Conservation (phyloP, 2,888 invertebrate genomes). For the Conus canariensis region DNA sequence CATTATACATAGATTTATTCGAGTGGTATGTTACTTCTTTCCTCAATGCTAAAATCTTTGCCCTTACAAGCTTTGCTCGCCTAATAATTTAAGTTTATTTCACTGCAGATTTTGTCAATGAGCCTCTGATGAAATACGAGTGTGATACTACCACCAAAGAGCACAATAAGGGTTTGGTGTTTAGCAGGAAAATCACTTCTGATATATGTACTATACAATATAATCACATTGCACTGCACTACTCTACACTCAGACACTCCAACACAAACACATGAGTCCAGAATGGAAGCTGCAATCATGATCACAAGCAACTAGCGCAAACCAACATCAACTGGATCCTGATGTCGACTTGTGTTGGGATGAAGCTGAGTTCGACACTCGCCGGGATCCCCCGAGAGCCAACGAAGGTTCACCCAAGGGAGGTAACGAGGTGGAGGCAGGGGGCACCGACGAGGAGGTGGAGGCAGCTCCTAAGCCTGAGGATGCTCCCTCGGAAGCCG, state of each 20-base stretch:
- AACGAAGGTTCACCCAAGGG: no score
- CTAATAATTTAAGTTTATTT: no score
- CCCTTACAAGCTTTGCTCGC: no score
- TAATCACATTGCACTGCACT: not conserved
- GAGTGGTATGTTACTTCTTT: no score
- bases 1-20: no score
- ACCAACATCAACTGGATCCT: slow-evolving; percentile 29
- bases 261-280: slow-evolving; percentile 6
- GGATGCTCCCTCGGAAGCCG: slow-evolving; percentile 26
- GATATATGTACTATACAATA: not conserved
- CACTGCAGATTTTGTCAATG: no score
- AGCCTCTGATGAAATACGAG: no score
- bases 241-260: not conserved
- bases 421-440: not conserved
- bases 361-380: not conserved
- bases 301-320: not conserved
- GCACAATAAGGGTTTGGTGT: no score
- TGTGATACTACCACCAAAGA: no score
- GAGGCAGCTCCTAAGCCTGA: not conserved
- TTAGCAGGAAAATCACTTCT: no score
- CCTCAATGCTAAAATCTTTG: no score
- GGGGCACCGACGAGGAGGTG: slow-evolving; percentile 12
- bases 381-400: not conserved
- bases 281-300: no score
- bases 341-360: not conserved